These are phyloP conservation scores for Caenorhabditis zanzibari DNA, from an alignment of 2,888 invertebrate species.

Conservation along the genomic window DNA sequence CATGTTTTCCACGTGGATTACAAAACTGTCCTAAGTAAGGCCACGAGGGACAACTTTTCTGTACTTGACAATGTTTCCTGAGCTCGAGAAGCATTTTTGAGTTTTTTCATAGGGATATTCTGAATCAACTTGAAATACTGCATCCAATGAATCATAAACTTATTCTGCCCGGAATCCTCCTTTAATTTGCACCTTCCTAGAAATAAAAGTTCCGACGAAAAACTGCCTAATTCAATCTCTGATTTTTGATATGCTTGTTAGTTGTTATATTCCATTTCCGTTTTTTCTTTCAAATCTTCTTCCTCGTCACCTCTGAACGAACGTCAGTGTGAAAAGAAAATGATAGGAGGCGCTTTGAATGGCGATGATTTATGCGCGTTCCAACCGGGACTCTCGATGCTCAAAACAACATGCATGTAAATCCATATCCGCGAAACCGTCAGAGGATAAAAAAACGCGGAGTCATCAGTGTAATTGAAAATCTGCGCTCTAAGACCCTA, in stretches of 20 bases:
- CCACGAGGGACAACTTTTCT: too few species aligned
- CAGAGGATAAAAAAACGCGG: slow-evolving; percentile 1
- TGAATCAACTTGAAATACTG: too few species aligned
- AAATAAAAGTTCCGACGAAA: too few species aligned
- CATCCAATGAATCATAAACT: too few species aligned
- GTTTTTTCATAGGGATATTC: too few species aligned
- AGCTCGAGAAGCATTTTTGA: too few species aligned
- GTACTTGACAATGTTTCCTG: too few species aligned
- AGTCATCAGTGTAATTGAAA: slow-evolving; percentile 22
- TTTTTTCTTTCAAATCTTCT: neutral
- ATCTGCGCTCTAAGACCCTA: slow-evolving; percentile 29
- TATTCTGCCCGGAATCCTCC: too few species aligned
- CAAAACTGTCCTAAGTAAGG: too few species aligned
- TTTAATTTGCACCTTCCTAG: too few species aligned
- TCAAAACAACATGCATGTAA: slow-evolving; percentile 52
- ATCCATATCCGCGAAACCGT: slow-evolving; percentile 28
- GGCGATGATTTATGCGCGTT: slow-evolving; percentile 52
- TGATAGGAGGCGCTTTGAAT: slow-evolving; percentile 38
- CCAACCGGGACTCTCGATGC: slow-evolving; percentile 24
- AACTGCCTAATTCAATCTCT: neutral
- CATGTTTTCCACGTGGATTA: too few species aligned
- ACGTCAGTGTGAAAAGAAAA: slow-evolving; percentile 18
- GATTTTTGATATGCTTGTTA: neutral
- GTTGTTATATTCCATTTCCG: neutral
- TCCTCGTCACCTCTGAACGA: slow-evolving; percentile 27